These are phyloP conservation scores for Lasioglossum vierecki DNA, from an alignment of 2,888 invertebrate species.

Conservation along the genomic window DNA sequence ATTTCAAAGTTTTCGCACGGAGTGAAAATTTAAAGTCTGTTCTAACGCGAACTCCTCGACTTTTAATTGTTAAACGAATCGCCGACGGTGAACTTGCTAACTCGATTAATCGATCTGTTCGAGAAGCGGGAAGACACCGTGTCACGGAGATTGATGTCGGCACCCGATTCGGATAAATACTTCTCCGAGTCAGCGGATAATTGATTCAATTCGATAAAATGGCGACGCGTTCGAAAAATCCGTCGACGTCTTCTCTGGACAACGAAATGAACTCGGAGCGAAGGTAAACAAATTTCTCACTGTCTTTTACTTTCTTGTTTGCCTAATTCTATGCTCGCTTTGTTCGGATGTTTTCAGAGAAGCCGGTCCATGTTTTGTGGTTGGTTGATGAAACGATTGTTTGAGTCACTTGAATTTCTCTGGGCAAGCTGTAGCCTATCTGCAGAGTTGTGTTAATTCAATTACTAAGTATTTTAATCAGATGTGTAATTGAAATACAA, in stretches of 20 bases:
- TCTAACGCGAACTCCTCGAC: background rate
- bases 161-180: background rate
- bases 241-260: background rate
- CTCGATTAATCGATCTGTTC: background rate
- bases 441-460: no score
- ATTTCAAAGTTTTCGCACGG: no score
- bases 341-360: background rate
- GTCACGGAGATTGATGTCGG: background rate
- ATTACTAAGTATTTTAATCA: no score
- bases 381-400: background rate
- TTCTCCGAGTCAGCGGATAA: background rate
- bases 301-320: background rate
- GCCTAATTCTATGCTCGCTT: background rate
- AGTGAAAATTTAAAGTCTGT: no score
- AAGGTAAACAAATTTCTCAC: conserved; percentile 38
- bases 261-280: background rate
- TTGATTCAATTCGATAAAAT: conserved; percentile 17
- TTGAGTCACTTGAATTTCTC: background rate
- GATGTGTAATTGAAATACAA: no score
- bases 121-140: background rate
- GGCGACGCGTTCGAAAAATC: background rate
- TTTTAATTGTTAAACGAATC: conserved; percentile 29
- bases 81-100: background rate
- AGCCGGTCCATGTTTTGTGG: background rate
- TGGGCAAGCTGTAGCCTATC: background rate